Percentiles rank a stretch among this genome's conserved stretches.
Evolutionary conservation across 1,140 invertebrate species (phyloP).

Genomic region (Caenorhabditis brenneri): DNA sequence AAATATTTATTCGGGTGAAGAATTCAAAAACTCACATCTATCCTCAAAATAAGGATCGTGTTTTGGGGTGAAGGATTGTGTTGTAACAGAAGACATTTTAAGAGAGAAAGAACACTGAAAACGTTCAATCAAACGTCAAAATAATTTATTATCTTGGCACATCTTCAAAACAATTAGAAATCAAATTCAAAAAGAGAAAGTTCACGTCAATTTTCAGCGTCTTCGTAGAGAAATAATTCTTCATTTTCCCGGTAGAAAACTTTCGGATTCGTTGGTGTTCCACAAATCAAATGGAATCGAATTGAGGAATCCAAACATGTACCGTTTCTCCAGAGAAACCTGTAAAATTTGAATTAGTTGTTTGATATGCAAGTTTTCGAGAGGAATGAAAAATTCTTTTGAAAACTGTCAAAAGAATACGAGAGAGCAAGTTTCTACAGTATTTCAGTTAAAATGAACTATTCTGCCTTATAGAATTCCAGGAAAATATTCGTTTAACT

Average conservation of each 20-base stretch:
- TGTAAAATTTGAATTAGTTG: constrained; percentile 44
- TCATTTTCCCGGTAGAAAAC: constrained; percentile 64
- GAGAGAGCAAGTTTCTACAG: not conserved
- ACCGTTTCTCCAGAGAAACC: constrained; percentile 67
- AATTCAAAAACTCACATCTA: not conserved
- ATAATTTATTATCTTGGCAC: too few relatives aligned
- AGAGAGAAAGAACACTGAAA: too few relatives aligned
- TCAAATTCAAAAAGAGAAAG: not conserved
- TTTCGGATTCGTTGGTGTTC: constrained; percentile 66
- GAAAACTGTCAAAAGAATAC: too few relatives aligned
- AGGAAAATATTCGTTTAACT: too few relatives aligned
- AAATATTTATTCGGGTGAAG: not conserved
- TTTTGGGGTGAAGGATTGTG: not conserved
- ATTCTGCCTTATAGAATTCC: too few relatives aligned
- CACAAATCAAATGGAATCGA: constrained; percentile 64
- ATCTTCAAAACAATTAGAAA: too few relatives aligned
- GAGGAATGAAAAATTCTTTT: too few relatives aligned
- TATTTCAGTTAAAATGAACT: too few relatives aligned
- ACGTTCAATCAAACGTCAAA: too few relatives aligned
- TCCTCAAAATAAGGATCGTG: not conserved
- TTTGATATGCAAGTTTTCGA: too few relatives aligned
- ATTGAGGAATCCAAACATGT: constrained; percentile 62
- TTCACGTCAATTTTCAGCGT: constrained; percentile 46
- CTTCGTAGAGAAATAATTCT: constrained; percentile 68
- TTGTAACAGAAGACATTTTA: not conserved